These are phyloP conservation scores for Rambutsinella grinnellia DNA, from an alignment of 2,888 invertebrate species.

Conservation along the genomic window DNA sequence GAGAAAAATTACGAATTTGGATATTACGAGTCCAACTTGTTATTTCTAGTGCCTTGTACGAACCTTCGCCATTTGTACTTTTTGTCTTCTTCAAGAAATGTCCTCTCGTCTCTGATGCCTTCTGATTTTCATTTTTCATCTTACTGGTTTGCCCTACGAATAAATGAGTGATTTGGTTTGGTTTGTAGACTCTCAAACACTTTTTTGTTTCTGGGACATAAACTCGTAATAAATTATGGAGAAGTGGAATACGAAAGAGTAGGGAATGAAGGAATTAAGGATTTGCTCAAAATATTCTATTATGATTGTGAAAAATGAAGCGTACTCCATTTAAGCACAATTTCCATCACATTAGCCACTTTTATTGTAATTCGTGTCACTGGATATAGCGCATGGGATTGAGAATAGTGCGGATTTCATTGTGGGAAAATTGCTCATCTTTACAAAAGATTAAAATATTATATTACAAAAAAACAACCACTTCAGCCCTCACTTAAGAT, in stretches of 20 bases:
- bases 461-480: too few relatives aligned
- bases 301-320: too few relatives aligned
- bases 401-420: too few relatives aligned
- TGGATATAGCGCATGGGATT: too few relatives aligned
- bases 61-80: background rate
- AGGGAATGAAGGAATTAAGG: background rate
- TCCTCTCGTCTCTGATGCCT: background rate
- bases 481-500: too few relatives aligned
- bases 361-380: background rate
- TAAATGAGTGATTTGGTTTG: background rate
- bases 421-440: too few relatives aligned
- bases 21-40: too few relatives aligned
- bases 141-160: background rate
- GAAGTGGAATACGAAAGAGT: background rate
- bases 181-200: background rate
- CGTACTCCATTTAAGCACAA: background rate
- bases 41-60: background rate
- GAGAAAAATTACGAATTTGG: too few relatives aligned
- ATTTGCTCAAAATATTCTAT: background rate
- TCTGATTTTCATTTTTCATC: background rate
- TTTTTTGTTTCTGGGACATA: too few relatives aligned
- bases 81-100: background rate
- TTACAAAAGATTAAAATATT: too few relatives aligned
- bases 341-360: background rate
- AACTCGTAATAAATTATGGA: background rate